A percentile compares a stretch with the other conserved stretches of the same genome.
Conservation (phyloP, 2,113 vertebrate genomes). For the Xiphias gladius region DNA sequence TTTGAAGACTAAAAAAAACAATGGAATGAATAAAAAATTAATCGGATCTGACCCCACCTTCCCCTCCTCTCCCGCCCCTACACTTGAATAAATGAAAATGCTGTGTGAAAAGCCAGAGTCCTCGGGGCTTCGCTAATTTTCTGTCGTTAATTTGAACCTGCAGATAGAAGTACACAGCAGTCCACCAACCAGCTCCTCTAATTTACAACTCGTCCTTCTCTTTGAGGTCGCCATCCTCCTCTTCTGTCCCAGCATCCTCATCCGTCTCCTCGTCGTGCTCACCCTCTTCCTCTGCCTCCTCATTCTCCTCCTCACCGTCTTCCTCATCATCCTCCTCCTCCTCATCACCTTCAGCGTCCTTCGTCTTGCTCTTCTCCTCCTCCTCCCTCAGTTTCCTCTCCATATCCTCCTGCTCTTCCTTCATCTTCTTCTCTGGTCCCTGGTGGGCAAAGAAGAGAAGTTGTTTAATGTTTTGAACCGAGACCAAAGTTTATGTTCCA, state of each 20-base stretch:
- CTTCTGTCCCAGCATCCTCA: slow-evolving; percentile 39
- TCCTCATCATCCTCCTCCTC: slow-evolving; percentile 38
- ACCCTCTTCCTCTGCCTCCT: slow-evolving; percentile 13
- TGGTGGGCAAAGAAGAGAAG: neutral
- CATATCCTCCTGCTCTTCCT: slow-evolving; percentile 68
- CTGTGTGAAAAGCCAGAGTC: slow-evolving; percentile 58
- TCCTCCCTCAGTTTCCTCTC: slow-evolving; percentile 72
- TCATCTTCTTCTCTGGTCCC: slow-evolving; percentile 82
- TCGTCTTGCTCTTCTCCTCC: slow-evolving; percentile 80
- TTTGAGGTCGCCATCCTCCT: slow-evolving; percentile 48
- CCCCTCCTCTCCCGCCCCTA: slow-evolving; percentile 11
- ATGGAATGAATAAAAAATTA: slow-evolving; percentile 38
- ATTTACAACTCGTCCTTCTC: slow-evolving; percentile 80
- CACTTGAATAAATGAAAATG: slow-evolving; percentile 55
- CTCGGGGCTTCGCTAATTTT: slow-evolving; percentile 26
- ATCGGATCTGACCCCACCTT: slow-evolving; percentile 29
- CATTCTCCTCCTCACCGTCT: slow-evolving; percentile 8
- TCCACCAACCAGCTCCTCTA: neutral
- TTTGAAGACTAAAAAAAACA: slow-evolving; percentile 18
- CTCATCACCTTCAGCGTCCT: slow-evolving; percentile 37
- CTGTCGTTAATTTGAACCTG: slow-evolving; percentile 2
- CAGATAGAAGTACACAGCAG: slow-evolving; percentile 33
- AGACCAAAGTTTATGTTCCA: too few relatives aligned
- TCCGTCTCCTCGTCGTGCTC: slow-evolving; percentile 43
- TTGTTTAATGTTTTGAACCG: neutral